A percentile compares a stretch with the other conserved stretches of the same genome.
phyloP scores from a whole-genome alignment of 1,140 invertebrate species.

The Brachionus angularis region DNA sequence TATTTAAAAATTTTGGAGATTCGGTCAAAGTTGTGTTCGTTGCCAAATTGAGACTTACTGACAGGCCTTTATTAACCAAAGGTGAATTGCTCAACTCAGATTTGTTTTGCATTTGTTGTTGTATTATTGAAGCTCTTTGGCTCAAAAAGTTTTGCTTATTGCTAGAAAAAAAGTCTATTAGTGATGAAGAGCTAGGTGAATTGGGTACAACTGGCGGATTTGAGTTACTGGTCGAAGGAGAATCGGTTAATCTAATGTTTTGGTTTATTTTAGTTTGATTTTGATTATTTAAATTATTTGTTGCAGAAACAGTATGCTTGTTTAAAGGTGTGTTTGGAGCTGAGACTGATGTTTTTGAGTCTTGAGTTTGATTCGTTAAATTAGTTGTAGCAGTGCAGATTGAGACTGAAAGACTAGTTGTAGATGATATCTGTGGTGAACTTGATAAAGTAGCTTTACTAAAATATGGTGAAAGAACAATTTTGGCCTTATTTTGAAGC shows the following conservation, averaged over 20 bases:
- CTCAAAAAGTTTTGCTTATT: slow-evolving; percentile 18
- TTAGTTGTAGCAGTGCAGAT: too few relatives aligned
- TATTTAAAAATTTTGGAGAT: background rate
- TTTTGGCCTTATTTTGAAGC: slow-evolving; percentile 11
- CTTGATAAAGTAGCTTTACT: background rate
- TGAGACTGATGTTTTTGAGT: background rate
- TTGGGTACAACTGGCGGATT: slow-evolving; percentile 16
- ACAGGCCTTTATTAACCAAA: too few relatives aligned
- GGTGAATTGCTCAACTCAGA: background rate
- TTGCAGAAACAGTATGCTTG: too few relatives aligned
- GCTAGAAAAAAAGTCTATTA: slow-evolving; percentile 28
- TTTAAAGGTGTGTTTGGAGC: background rate
- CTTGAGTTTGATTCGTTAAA: background rate
- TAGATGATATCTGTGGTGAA: background rate
- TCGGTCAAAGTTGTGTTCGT: too few relatives aligned
- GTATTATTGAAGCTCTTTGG: slow-evolving; percentile 10
- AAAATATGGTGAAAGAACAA: slow-evolving; percentile 32
- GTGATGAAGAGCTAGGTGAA: slow-evolving; percentile 28
- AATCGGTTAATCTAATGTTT: too few relatives aligned
- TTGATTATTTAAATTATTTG: too few relatives aligned
- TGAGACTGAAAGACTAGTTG: background rate
- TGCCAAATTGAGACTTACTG: too few relatives aligned
- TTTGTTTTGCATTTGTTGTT: slow-evolving; percentile 41
- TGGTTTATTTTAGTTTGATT: too few relatives aligned
- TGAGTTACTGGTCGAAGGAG: too few relatives aligned